Evolutionary conservation across 2,113 vertebrate species (phyloP), one percentile per base, ranked within the genome.

Genomic region (Arenaria interpres): DNA sequence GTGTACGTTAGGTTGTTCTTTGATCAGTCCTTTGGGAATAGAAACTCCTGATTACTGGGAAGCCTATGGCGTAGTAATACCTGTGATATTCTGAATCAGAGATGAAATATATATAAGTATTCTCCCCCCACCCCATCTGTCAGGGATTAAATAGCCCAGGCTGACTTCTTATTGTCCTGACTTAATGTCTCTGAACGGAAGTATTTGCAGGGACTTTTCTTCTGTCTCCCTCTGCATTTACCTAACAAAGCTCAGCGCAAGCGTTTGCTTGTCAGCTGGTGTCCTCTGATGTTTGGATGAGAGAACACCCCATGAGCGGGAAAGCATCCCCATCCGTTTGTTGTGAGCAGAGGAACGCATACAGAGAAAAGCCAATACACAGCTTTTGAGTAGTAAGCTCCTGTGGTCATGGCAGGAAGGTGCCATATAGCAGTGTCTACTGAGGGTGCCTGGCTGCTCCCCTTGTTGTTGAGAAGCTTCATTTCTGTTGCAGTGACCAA

Each of bases 321-420:
- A 83, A 62, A 35, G 14, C 54, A 68, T 74, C 43, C 46, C 16
- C 2, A 3, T 54, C 35, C 8, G 15, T 81, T 71, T 84, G 14
- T 24, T 50, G 1, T n/a, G 39, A 64, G 30, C 39, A 68, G 33
- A 88, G 59, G 28, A 80, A 22, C 12, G 48, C 6, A 9, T 8
- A 27, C 4, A 43, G 19, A 68, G 46, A 71, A 80, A 46, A 56
- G 30, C 24, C 64, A 64, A 1, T 8, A 33, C 5, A 1, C 27
- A 56, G 22, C 69, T 77, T 89, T 19, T 48, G 76, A 77, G 64
- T 62, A 60, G 35, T 35, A 73, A 59, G 17, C 28, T 82, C 32
- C 14, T 0, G 1, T n/a, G 66, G 60, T 62, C 2, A 0, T 35
- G 59, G 12, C 45, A 83, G 28, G 51, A 69, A 48, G 24, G 32